Evolutionary conservation across 2,113 vertebrate species (phyloP).

Genomic region (Daubentonia madagascariensis): DNA sequence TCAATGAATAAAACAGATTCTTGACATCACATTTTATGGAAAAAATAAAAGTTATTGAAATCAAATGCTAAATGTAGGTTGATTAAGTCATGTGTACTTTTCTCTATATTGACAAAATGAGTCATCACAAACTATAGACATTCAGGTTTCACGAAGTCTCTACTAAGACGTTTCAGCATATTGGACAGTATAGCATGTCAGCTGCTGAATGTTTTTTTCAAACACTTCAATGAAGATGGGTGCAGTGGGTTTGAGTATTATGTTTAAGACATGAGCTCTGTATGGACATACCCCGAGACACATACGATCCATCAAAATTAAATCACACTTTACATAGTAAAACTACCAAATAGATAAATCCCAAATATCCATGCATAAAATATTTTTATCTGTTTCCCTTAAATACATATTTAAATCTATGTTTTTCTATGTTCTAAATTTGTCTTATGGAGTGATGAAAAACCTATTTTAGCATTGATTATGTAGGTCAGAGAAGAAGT

Average conservation of each 20-base stretch:
- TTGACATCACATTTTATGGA: background rate
- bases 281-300: background rate
- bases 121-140: background rate
- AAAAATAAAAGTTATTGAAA: background rate
- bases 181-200: background rate
- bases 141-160: background rate
- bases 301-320: background rate
- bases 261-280: background rate
- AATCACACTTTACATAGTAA: background rate
- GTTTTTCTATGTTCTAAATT: background rate
- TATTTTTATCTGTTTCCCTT: background rate
- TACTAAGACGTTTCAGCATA: background rate
- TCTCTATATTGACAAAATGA: background rate
- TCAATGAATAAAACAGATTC: background rate
- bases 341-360: background rate
- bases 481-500: background rate
- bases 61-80: background rate
- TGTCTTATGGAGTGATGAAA: background rate
- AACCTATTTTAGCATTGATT: background rate
- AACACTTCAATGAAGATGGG: background rate
- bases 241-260: background rate
- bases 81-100: background rate
- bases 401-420: background rate
- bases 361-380: background rate
- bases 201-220: background rate